A percentile compares a stretch with the other conserved stretches of the same genome.
These are phyloP conservation scores for Callorhinus ursinus DNA, from an alignment of 2,113 vertebrate genomes.

Conservation along the genomic window DNA sequence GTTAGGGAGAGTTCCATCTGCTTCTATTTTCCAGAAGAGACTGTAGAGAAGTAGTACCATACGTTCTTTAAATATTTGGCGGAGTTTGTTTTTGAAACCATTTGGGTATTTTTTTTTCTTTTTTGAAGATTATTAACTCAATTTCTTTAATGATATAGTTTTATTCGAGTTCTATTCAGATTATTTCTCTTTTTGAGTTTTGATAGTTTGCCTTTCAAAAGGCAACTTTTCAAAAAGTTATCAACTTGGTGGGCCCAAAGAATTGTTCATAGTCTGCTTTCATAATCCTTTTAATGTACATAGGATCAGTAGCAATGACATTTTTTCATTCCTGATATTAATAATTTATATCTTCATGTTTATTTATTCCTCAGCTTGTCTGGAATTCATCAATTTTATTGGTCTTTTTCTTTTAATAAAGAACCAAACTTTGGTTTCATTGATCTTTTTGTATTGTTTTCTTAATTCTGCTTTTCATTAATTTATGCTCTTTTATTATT, in stretches of 20 bases:
- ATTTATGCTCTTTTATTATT: not conserved
- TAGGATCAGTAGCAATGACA: no score
- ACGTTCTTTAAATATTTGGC: not conserved
- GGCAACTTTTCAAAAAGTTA: no score
- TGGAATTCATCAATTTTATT: not conserved
- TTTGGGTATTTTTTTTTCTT: not conserved
- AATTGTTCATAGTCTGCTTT: not conserved
- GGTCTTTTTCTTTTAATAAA: not conserved
- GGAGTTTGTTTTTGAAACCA: not conserved
- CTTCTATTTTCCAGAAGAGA: not conserved
- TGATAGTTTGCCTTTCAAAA: not conserved
- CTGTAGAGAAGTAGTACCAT: not conserved
- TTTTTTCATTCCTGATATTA: not conserved
- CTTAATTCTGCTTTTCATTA: not conserved
- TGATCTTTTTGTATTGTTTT: not conserved
- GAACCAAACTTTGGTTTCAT: not conserved
- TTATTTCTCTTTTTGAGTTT: not conserved
- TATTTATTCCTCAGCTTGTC: not conserved
- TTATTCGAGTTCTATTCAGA: not conserved
- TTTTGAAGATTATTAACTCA: not conserved
- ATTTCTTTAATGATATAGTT: not conserved
- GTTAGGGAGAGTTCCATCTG: not conserved
- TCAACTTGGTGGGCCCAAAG: not conserved
- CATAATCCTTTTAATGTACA: not conserved
- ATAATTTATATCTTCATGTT: not conserved